Conservation (phyloP, 2,113 vertebrate species). For the Vombatus ursinus region DNA sequence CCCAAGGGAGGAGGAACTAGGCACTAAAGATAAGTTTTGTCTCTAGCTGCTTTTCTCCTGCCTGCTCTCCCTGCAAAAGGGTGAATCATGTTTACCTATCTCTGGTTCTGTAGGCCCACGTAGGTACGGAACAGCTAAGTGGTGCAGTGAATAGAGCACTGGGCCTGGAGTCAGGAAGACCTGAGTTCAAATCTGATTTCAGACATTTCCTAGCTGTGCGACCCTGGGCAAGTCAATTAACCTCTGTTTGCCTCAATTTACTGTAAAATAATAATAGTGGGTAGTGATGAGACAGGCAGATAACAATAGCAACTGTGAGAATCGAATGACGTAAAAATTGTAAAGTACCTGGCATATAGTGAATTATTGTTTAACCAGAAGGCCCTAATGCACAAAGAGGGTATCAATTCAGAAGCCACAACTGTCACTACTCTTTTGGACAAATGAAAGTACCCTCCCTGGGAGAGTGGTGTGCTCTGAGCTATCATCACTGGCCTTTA, state of each 20-base stretch:
- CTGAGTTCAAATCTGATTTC: background rate
- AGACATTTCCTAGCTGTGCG: background rate
- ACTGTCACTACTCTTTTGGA: background rate
- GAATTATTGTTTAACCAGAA: constrained; percentile 21
- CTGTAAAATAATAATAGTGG: background rate
- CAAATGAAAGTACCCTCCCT: background rate
- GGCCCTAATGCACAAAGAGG: constrained; percentile 5
- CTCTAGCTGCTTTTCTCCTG: background rate
- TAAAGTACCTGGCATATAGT: background rate
- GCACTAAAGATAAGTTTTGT: background rate
- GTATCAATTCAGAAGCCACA: background rate
- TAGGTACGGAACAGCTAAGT: background rate
- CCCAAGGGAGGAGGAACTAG: background rate
- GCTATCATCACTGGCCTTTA: constrained; percentile 7
- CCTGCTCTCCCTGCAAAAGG: background rate
- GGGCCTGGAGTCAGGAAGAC: background rate
- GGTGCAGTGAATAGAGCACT: background rate
- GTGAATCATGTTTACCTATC: background rate
- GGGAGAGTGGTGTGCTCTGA: background rate
- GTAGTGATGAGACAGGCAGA: background rate
- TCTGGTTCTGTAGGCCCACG: background rate
- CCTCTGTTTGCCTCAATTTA: background rate
- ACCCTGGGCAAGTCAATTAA: background rate
- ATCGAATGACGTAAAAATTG: background rate
- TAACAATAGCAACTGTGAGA: background rate